Evolutionary conservation across 2,888 invertebrate genomes (phyloP).

Genomic region (Arrhopalites spinosus): DNA sequence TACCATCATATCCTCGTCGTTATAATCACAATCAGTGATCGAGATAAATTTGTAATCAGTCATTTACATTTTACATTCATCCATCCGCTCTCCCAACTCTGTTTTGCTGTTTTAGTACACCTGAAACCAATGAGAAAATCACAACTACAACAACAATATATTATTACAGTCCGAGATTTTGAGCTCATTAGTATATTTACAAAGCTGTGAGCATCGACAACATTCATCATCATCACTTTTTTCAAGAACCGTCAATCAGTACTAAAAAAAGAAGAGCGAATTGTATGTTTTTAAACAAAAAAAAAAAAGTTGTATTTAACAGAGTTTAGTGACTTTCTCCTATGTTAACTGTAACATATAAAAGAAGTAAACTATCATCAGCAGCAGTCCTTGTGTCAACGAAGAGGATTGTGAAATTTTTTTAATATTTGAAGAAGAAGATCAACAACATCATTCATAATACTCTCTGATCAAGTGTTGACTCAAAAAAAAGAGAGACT

Average conservation of each 20-base stretch:
- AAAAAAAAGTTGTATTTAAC: not conserved
- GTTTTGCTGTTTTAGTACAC: not conserved
- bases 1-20: not conserved
- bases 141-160: not conserved
- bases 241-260: not conserved
- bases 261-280: not conserved
- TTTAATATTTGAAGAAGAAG: too few relatives aligned
- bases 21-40: conserved; percentile 20
- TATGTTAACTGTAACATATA: too few relatives aligned
- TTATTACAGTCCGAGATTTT: not conserved
- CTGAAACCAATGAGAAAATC: not conserved
- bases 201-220: not conserved
- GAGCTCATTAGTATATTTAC: conserved; percentile 4
- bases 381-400: too few relatives aligned
- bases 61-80: conserved; percentile 32
- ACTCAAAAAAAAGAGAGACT: too few relatives aligned
- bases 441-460: too few relatives aligned
- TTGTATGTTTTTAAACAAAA: not conserved
- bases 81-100: not conserved
- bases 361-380: too few relatives aligned
- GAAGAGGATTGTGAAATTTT: too few relatives aligned
- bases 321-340: not conserved
- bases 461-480: too few relatives aligned
- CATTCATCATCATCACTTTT: not conserved
- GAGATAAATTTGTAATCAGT: conserved; percentile 33